Base-by-base conservation (phyloP, 2,797 vertebrate genomes). In the Manis crassicaudata region DNA sequence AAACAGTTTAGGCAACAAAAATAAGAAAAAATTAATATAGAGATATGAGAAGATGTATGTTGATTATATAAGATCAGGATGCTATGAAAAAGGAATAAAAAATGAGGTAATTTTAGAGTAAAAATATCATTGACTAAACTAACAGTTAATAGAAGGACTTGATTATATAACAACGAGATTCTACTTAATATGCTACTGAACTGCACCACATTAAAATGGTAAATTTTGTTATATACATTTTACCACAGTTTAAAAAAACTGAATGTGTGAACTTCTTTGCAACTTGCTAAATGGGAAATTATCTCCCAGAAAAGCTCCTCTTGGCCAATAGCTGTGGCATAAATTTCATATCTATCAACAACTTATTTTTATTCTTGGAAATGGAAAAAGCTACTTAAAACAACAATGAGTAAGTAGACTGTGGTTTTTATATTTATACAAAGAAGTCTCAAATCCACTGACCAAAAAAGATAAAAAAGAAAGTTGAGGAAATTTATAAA, bases 301-400 rank as follows among this genome's bases (percentile, higher is more conserved):
- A 92, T 43, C 92, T 94, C 25, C n/a, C 58, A 60, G 67, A 56
- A 70, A 96, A 88, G 23, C 8, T 73, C 32, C 32, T 68, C 37
- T 67, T 67, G 56, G 37, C 2, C 10, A 84, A 76, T 1, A 83
- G 29, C 20, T 63, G 4, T 56, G n/a, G 50, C 56, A 50, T 14
- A 75, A 83, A 83, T 87, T 88, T 76, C 70, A 5, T 75, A 68
- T 68, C 72, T 77, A 43, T 4, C 72, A 35, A 68, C 35, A 96
- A 63, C n/a, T 88, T 89, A 85, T 40, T 93, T 95, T 85, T 81
- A 92, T 92, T 63, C 63, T 58, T 92, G 46, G 25, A 96, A 88
- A 82, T 60, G 25, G 23, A 83, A 95, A 93, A 95, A 93, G 13
- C 43, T 94, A 88, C 21, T 88, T 88, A 76, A 92, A 93, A 88